Evolutionary conservation across 2,113 vertebrate genomes (phyloP).

Genomic region (Myotis lucifugus): DNA sequence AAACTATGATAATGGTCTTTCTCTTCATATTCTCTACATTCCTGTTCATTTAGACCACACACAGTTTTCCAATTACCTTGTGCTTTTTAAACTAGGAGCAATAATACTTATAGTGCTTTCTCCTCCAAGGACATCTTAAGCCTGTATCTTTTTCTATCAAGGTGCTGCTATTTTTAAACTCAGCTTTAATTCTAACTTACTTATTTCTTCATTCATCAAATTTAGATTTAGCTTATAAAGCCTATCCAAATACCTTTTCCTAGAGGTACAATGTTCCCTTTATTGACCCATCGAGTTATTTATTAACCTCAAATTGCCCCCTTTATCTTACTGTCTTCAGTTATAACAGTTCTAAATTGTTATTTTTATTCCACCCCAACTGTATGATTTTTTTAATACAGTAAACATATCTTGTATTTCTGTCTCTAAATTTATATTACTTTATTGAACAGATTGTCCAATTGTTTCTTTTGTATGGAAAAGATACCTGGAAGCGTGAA

Average conservation of each 20-base stretch:
- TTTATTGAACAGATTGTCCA: background rate
- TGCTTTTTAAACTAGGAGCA: background rate
- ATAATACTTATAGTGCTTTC: background rate
- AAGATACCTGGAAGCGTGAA: background rate
- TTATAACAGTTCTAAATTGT: background rate
- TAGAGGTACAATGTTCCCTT: background rate
- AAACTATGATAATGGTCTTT: background rate
- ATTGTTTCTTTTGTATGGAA: background rate
- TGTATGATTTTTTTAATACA: background rate
- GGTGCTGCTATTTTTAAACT: background rate
- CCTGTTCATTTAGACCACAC: background rate
- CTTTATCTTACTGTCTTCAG: background rate
- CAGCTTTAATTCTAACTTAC: background rate
- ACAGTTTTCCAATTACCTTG: background rate
- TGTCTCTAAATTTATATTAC: background rate
- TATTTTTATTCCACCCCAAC: background rate
- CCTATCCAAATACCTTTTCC: background rate
- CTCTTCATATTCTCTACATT: background rate
- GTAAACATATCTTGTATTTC: background rate
- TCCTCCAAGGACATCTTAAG: background rate
- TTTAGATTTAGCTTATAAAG: background rate
- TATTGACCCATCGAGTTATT: background rate
- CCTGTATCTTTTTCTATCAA: background rate
- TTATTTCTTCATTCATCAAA: background rate
- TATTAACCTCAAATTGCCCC: background rate